Evolutionary conservation across 2,888 invertebrate genomes (phyloP).

Genomic region (Tiliacea aurago): DNA sequence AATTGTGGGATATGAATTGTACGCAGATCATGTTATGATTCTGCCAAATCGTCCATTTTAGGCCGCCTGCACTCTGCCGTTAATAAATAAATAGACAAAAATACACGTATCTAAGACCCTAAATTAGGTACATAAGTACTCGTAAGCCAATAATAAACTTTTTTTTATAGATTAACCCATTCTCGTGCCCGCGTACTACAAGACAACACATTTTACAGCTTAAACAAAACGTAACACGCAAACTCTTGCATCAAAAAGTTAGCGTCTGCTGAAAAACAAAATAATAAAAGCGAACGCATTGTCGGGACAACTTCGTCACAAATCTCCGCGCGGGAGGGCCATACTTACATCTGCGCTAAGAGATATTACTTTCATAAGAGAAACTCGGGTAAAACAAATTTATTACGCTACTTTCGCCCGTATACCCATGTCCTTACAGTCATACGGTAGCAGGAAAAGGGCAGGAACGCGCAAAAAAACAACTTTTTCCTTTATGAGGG

Average conservation of each 20-base stretch:
- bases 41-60: too few species aligned
- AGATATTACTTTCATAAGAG: conserved; percentile 76
- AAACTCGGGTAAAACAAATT: conserved; percentile 65
- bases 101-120: neutral
- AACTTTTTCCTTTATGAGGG: conserved; percentile 52
- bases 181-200: neutral
- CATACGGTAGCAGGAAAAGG: conserved; percentile 23
- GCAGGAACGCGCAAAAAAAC: conserved; percentile 29
- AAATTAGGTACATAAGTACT: neutral
- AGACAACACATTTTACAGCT: conserved; percentile 19
- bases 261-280: conserved; percentile 39
- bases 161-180: neutral
- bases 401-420: conserved; percentile 57
- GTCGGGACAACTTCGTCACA: conserved; percentile 57
- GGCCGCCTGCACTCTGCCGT: neutral
- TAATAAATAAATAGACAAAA: neutral
- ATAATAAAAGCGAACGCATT: conserved; percentile 52
- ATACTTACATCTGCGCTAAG: conserved; percentile 67
- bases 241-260: conserved; percentile 35
- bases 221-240: conserved; percentile 14
- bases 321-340: conserved; percentile 55
- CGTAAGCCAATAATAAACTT: too few species aligned
- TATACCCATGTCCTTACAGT: conserved; percentile 23
- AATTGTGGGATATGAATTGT: too few species aligned
- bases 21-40: too few species aligned